Evolutionary conservation across 1,140 invertebrate species (phyloP).

Genomic region (Drosophila carrolli): DNA sequence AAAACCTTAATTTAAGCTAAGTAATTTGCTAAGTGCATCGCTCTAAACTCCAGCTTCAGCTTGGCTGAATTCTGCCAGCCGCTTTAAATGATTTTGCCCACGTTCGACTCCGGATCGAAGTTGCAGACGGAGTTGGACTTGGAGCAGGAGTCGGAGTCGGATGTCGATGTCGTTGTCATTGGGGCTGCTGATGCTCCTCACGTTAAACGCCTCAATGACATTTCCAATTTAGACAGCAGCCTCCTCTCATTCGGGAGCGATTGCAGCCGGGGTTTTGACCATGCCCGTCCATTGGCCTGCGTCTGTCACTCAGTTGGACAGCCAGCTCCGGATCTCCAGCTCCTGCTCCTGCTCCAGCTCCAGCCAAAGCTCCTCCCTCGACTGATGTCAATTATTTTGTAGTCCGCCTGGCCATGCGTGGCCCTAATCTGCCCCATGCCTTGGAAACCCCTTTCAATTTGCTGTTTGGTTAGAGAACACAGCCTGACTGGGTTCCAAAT

Average conservation of each 20-base stretch:
- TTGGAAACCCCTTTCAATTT: conserved; percentile 68
- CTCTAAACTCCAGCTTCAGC: conserved; percentile 41
- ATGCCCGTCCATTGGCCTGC: conserved; percentile 56
- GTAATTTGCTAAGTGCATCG: conserved; percentile 23
- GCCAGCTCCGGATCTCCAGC: not conserved
- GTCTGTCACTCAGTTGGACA: conserved; percentile 68
- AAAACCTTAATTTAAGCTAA: too few relatives aligned
- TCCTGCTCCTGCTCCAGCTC: not conserved
- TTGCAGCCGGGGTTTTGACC: conserved; percentile 58
- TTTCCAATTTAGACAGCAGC: conserved; percentile 76
- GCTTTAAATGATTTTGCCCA: conserved; percentile 45
- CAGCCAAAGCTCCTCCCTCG: conserved; percentile 11
- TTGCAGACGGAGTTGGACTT: conserved; percentile 10
- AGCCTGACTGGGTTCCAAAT: conserved; percentile 54
- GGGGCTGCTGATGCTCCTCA: conserved; percentile 59
- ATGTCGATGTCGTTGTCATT: conserved; percentile 62
- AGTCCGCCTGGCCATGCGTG: conserved; percentile 58
- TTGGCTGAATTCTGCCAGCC: conserved; percentile 31
- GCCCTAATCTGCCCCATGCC: conserved; percentile 19
- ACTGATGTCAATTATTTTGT: conserved; percentile 75
- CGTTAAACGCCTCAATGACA: conserved; percentile 82
- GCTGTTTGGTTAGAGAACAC: conserved; percentile 66
- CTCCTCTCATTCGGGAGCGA: conserved; percentile 27
- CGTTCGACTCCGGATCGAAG: conserved; percentile 19
- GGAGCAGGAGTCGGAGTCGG: not conserved